These are phyloP conservation scores for Canis aureus DNA, from an alignment of 2,113 vertebrate species.

Conservation along the genomic window DNA sequence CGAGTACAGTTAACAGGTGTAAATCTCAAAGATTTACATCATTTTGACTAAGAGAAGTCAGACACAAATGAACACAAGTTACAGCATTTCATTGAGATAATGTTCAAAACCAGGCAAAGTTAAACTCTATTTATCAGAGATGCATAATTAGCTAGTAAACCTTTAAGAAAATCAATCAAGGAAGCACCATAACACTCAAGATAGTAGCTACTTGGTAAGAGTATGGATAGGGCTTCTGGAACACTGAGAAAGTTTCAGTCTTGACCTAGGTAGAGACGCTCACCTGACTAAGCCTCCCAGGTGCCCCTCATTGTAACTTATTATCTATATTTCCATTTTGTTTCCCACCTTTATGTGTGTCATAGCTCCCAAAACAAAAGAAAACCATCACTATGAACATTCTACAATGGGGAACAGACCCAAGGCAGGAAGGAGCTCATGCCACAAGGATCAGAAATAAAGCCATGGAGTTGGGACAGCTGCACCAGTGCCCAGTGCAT, in stretches of 20 bases:
- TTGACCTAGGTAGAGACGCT: not conserved
- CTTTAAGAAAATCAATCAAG: not conserved
- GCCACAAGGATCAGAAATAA: not conserved
- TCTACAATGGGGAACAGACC: not conserved
- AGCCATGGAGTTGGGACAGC: no score
- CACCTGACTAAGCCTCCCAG: not conserved
- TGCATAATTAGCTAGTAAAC: not conserved
- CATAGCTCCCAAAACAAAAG: not conserved
- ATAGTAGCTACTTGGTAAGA: not conserved
- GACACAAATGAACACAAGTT: not conserved
- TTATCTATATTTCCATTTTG: not conserved
- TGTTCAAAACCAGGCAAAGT: not conserved
- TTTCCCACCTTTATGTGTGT: not conserved
- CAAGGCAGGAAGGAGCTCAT: not conserved
- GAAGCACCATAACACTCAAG: not conserved
- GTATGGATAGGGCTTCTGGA: not conserved
- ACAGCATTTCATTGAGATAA: not conserved
- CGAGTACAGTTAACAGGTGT: no score
- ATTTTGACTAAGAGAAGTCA: not conserved
- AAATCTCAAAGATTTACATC: not conserved
- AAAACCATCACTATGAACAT: not conserved
- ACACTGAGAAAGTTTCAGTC: not conserved
- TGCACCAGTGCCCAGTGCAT: fast-evolving
- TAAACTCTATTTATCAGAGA: not conserved
- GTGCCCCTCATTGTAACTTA: not conserved